Conservation (phyloP, 1,140 invertebrate genomes). For the Caenorhabditis remanei region DNA sequence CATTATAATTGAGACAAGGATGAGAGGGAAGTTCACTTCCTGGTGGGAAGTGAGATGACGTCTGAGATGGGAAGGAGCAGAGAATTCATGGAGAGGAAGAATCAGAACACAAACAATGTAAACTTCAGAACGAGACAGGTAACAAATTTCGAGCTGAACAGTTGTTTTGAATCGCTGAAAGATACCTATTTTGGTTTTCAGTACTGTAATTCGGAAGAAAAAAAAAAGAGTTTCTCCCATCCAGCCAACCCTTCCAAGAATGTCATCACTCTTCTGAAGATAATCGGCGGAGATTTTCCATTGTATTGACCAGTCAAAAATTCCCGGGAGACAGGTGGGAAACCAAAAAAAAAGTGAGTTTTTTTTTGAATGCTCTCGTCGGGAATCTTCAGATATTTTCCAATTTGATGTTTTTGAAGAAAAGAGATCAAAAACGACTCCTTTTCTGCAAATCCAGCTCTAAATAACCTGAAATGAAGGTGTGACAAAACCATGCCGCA, state of each 20-base stretch:
- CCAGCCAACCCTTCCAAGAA: neutral
- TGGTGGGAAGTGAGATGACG: neutral
- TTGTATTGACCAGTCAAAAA: neutral
- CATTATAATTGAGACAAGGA: constrained; percentile 48
- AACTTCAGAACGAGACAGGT: too few relatives aligned
- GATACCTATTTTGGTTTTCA: too few relatives aligned
- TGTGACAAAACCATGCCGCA: too few relatives aligned
- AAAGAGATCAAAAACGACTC: too few relatives aligned
- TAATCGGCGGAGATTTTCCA: neutral
- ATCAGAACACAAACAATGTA: neutral
- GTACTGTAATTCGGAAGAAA: neutral
- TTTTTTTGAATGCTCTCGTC: too few relatives aligned
- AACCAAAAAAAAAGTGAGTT: neutral
- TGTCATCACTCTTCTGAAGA: neutral
- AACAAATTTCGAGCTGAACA: too few relatives aligned
- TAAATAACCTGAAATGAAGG: too few relatives aligned
- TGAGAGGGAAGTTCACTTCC: constrained; percentile 23
- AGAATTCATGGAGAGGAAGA: neutral
- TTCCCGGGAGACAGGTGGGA: neutral
- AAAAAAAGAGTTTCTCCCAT: neutral
- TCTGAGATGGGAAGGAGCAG: neutral
- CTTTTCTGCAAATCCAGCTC: too few relatives aligned
- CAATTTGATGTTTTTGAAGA: too few relatives aligned
- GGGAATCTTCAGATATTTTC: too few relatives aligned
- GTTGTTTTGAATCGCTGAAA: too few relatives aligned